Evolutionary conservation across 2,888 invertebrate genomes (phyloP), one percentile per base, ranked within the genome.

Genomic region (Cremastinae sp.): DNA sequence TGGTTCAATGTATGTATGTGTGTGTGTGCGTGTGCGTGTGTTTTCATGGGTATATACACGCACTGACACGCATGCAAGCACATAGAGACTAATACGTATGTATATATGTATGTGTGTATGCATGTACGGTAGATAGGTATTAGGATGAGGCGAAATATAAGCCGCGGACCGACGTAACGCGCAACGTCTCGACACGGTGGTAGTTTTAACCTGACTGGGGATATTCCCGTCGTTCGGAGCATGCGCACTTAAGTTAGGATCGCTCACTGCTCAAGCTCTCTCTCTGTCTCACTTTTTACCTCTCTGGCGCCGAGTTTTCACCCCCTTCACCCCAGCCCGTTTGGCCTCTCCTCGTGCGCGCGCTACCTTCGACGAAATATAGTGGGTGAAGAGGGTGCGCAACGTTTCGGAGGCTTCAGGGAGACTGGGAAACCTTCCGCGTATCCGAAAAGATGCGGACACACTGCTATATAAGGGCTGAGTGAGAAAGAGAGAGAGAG

Each of bases 121-220:
- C 79, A 77, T 83, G 83, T 82, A 83, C 82, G 82, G 80, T 78
- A 56, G 79, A 78, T 28, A 78, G 82, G 79, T 75, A 65, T 58
- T 55, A 41, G 43, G 65, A 12, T 22, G 39, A 37, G 20, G 43
- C 22, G 18, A 22, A 78, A 28, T 59, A 53, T 59, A 69, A 53
- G 28, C 8, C 64, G 53, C 45, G 64, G 39, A 45, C 43, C 51
- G 64, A 68, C 47, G 56, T 59, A 78, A 82, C 85, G 22, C 84
- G 81, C 81, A 84, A 88, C 89, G 89, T 88, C 89, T 87, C 84
- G 84, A 85, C 87, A 80, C 88, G 80, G 77, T 83, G 88, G 85
- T 86, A 86, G 89, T 88, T 87, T 89, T 86, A 85, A 84, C 86
- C 87, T 84, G 87, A 89, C 89, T 89, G 89, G 88, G 87, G 87